A percentile compares a stretch with the other conserved stretches of the same genome.
Conservation (phyloP, 2,113 vertebrate genomes). For the Malaclemys terrapin region DNA sequence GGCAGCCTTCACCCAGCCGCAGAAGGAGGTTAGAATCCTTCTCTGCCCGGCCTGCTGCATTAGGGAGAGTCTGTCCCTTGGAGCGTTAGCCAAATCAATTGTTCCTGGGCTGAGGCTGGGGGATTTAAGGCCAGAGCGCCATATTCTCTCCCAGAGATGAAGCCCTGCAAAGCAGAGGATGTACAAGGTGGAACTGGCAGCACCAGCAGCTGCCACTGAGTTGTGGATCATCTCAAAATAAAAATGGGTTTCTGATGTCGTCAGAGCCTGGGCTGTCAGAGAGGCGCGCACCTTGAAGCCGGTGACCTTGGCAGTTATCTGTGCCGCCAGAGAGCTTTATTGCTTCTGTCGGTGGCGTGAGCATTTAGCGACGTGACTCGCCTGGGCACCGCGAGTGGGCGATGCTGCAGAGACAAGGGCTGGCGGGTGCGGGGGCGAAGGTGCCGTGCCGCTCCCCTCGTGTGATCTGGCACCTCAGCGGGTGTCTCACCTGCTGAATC, state of each 20-base stretch:
- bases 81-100: neutral
- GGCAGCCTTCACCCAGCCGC: no score
- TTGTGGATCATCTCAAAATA: neutral
- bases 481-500: neutral
- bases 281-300: neutral
- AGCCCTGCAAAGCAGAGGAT: neutral
- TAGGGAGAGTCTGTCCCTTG: neutral
- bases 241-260: neutral
- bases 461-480: neutral
- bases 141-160: neutral
- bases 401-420: rapidly evolving
- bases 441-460: rapidly evolving
- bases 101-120: neutral
- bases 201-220: neutral
- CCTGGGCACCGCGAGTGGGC: neutral
- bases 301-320: constrained; percentile 47
- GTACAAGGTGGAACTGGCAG: rapidly evolving
- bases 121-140: neutral
- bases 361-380: neutral
- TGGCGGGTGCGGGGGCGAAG: neutral
- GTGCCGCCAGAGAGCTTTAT: constrained; percentile 12
- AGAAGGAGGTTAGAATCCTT: neutral
- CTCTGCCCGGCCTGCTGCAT: neutral
- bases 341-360: neutral
- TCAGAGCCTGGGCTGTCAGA: neutral